Percentiles rank a stretch among this genome's conserved stretches.
phyloP scores from a whole-genome alignment of 1,140 invertebrate genomes.

The Charaxes varanes region DNA sequence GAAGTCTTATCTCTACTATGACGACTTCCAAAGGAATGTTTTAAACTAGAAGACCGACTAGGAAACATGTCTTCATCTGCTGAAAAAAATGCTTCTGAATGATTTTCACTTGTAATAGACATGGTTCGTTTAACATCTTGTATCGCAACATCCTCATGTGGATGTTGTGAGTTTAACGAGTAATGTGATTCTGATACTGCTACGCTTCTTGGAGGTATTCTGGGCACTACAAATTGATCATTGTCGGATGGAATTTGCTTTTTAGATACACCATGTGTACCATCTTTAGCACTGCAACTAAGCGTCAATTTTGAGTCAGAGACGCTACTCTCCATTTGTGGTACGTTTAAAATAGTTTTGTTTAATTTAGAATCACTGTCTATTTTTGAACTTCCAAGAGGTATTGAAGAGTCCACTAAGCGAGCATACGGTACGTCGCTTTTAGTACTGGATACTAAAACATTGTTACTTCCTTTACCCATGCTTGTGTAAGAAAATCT shows the following conservation, averaged over 20 bases:
- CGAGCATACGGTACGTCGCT: constrained; percentile 87
- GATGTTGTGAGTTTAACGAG: constrained; percentile 74
- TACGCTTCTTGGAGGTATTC: constrained; percentile 61
- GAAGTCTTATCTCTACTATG: constrained; percentile 62
- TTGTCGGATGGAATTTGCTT: constrained; percentile 42
- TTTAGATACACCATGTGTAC: constrained; percentile 30
- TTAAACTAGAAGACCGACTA: constrained; percentile 78
- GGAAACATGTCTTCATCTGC: constrained; percentile 89
- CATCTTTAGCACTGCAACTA: constrained; percentile 60
- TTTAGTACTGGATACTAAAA: constrained; percentile 58
- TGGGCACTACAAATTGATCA: constrained; percentile 44
- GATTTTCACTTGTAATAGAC: constrained; percentile 91
- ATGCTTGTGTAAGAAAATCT: constrained; percentile 79
- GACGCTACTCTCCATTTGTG: constrained; percentile 81
- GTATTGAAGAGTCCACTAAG: constrained; percentile 77
- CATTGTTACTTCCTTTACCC: constrained; percentile 62
- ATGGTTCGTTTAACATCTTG: constrained; percentile 85
- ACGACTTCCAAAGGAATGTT: constrained; percentile 76
- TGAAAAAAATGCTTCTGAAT: constrained; percentile 92
- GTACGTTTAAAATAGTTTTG: constrained; percentile 72
- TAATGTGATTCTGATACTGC: constrained; percentile 78
- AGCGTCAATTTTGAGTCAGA: constrained; percentile 87
- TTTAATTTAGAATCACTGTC: constrained; percentile 87
- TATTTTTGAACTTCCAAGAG: constrained; percentile 76
- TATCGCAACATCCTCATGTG: constrained; percentile 69